Base-by-base conservation (phyloP, 2,113 vertebrate species). In the Mellivora capensis region DNA sequence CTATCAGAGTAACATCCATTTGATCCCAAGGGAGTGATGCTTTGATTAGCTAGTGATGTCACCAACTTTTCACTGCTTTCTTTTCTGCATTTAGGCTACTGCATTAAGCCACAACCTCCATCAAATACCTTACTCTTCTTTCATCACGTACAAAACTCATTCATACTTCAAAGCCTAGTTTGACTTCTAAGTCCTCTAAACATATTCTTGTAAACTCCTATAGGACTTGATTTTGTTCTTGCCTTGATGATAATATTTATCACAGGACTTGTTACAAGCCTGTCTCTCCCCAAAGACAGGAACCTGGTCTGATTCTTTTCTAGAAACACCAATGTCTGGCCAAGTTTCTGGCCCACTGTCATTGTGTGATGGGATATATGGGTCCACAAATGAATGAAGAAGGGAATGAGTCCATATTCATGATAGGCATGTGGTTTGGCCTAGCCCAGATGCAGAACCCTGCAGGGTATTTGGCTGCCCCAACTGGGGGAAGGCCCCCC, bases 111-210 rank as follows among this genome's bases (percentile, higher is more conserved):
- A 5, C 39, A 21, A 18, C 37, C 21, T 90, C 80, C 23, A n/a
- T 87, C 37, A 95, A 77, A 93, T 37, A 47, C 27, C 42, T 77
- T 76, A 42, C 87, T 95, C 31, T 90, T 81, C 52, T 95, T 77
- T 77, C 15, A 74, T 11, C 37, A 91, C 79, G 31, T 90, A 47
- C 13, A 90, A 69, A 94, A 91, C 37, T 95, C 74, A 57, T n/a
- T 87, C 69, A 64, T 21, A 69, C 59, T 90, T 90, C 90, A 97
- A 93, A 96, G 83, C 57, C 61, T 95, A n/a, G 44, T 34, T 96
- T 81, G 85, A 47, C 8, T 80, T 74, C 80, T 0, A 71, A 52
- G 34, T 76, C n/a, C 64, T 85, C 34, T 81, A 96, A 97, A 69
- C 91, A 89, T 62, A 96, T 57, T 69, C 76, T 79, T 79, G 3